Evolutionary conservation across 1,140 invertebrate species (phyloP).

Genomic region (Drosophila orosa): DNA sequence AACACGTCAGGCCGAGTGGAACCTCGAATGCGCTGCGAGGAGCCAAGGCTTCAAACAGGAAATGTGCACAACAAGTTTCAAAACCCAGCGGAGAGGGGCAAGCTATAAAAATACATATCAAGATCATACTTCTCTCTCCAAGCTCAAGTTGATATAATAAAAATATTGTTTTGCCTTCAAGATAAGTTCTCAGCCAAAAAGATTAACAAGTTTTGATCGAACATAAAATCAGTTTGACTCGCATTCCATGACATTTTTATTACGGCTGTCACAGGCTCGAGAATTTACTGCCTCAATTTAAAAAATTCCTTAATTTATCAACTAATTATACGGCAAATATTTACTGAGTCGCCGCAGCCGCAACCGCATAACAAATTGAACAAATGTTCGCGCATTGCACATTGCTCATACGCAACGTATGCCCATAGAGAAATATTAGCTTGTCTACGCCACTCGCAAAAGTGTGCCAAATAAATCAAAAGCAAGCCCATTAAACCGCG

Average conservation of each 20-base stretch:
- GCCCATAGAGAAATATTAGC: constrained; percentile 49
- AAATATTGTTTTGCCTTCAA: neutral
- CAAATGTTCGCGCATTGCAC: constrained; percentile 16
- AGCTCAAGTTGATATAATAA: constrained; percentile 6
- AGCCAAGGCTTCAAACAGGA: constrained; percentile 36
- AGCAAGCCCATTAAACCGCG: constrained; percentile 52
- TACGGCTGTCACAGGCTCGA: neutral
- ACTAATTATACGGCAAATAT: constrained; percentile 5
- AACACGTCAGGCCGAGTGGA: constrained; percentile 37
- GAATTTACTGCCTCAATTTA: constrained; percentile 6
- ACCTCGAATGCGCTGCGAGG: constrained; percentile 42
- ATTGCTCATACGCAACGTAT: constrained; percentile 65
- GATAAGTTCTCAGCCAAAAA: neutral
- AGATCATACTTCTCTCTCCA: neutral
- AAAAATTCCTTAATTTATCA: constrained; percentile 31
- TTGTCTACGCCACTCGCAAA: constrained; percentile 49
- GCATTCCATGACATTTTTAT: neutral
- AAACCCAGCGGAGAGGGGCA: neutral
- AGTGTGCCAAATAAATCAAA: constrained; percentile 79
- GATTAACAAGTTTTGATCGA: constrained; percentile 7
- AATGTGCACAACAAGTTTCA: constrained; percentile 16
- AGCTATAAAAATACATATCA: constrained; percentile 8
- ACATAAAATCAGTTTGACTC: constrained; percentile 18
- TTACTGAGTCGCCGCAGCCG: neutral
- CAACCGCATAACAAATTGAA: constrained; percentile 15